A percentile compares a stretch with the other conserved stretches of the same genome.
These are phyloP conservation scores for Sylvietta virens DNA, from an alignment of 2,113 vertebrate genomes.

Conservation along the genomic window DNA sequence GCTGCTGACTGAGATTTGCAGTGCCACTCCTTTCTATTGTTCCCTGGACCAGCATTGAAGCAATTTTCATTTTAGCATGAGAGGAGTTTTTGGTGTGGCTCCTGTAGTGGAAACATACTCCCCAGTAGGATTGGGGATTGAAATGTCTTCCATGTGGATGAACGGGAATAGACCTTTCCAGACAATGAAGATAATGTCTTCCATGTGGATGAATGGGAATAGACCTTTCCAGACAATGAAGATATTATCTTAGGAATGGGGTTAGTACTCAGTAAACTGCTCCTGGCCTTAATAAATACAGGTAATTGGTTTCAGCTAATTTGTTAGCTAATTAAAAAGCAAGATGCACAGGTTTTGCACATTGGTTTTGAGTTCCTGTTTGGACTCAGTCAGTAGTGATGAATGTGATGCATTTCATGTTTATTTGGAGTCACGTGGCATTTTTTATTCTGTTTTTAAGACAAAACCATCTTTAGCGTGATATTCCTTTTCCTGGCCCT, in stretches of 20 bases:
- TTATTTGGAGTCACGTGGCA: not conserved
- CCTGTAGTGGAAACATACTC: not conserved
- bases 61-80: not conserved
- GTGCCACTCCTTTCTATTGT: not conserved
- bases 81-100: not conserved
- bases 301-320: conserved; percentile 4
- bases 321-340: conserved; percentile 16
- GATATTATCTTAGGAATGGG: not conserved
- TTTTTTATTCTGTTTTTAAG: not conserved
- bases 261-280: not conserved
- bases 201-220: not conserved
- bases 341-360: not conserved
- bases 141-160: not conserved
- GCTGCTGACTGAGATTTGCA: not conserved
- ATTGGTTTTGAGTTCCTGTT: not conserved
- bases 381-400: not conserved
- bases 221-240: not conserved
- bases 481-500: not conserved
- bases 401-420: not conserved
- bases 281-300: not conserved
- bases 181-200: not conserved
- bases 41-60: not conserved
- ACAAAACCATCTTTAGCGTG: not conserved
- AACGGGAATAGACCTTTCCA: not conserved
- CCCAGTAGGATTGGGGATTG: not conserved